These are phyloP conservation scores for Vanessa atalanta DNA, from an alignment of 1,140 invertebrate genomes.

Conservation along the genomic window DNA sequence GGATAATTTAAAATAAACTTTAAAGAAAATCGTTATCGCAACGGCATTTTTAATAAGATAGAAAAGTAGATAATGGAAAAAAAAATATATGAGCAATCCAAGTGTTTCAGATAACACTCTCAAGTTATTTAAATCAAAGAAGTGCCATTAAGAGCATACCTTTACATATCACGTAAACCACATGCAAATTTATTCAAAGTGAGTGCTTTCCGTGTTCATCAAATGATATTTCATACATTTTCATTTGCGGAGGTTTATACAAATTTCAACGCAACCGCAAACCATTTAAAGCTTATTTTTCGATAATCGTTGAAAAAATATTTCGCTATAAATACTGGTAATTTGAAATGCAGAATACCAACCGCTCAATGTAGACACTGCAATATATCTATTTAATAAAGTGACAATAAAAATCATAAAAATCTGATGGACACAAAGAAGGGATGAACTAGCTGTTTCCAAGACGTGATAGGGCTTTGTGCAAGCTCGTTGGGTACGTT, in stretches of 20 bases:
- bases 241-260: neutral
- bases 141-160: conserved; percentile 23
- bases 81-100: neutral
- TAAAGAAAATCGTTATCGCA: no score
- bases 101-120: neutral
- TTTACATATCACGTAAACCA: conserved; percentile 34
- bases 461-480: neutral
- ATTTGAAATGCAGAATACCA: conserved; percentile 26
- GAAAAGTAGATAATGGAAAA: neutral
- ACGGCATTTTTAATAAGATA: neutral
- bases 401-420: neutral
- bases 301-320: neutral
- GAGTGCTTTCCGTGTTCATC: conserved; percentile 34
- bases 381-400: neutral
- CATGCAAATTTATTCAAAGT: conserved; percentile 39
- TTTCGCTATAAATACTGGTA: conserved; percentile 27
- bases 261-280: neutral
- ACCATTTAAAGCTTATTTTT: neutral
- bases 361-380: conserved; percentile 8
- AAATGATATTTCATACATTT: conserved; percentile 34
- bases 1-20: no score
- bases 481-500: neutral
- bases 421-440: neutral
- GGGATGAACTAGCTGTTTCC: neutral
- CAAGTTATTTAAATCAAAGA: conserved; percentile 33